phyloP scores from a whole-genome alignment of 2,113 vertebrate species.

The Lamprologus speciosus region DNA sequence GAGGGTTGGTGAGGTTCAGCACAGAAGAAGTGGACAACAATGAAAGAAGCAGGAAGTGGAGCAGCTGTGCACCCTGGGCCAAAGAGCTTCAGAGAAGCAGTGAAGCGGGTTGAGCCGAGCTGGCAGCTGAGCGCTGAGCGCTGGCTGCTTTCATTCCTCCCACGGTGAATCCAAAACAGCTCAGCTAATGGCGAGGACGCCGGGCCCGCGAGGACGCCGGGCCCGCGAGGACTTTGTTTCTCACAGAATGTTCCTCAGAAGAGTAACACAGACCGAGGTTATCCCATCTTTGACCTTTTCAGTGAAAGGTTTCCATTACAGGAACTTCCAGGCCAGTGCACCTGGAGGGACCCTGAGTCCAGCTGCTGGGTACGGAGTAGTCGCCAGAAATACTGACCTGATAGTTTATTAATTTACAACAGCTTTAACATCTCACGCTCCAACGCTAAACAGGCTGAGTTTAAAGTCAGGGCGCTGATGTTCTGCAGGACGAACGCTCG shows the following conservation, averaged over 20 bases:
- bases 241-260: not conserved
- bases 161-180: not conserved
- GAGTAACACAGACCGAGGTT: not conserved
- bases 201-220: fast-evolving
- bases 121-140: not conserved
- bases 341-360: not conserved
- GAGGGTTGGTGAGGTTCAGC: not conserved
- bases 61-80: conserved; percentile 8
- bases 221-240: fast-evolving
- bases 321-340: not conserved
- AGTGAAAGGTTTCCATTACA: not conserved
- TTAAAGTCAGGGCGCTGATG: not conserved
- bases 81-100: conserved; percentile 14
- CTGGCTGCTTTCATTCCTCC: not conserved
- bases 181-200: not conserved
- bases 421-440: not conserved
- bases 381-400: not conserved
- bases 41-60: conserved; percentile 9
- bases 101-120: conserved; percentile 6
- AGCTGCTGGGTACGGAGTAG: not conserved
- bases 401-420: not conserved
- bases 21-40: not conserved
- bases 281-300: not conserved
- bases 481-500: fast-evolving
- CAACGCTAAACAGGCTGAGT: not conserved